These are phyloP conservation scores for Pseudochromis fuscus DNA, from an alignment of 2,797 vertebrate species.

Conservation along the genomic window DNA sequence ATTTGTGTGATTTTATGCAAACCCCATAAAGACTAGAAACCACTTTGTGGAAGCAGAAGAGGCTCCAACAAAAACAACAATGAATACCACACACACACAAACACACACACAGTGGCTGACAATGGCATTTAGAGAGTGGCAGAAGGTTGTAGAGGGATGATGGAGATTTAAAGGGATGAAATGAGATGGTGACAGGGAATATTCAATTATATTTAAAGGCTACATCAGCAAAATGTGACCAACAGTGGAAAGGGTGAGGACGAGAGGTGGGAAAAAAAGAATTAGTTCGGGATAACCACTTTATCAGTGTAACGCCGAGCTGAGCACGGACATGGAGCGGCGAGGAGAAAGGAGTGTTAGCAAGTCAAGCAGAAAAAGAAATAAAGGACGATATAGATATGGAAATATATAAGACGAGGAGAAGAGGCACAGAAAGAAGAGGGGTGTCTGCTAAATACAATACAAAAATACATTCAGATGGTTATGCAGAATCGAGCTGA, in stretches of 20 bases:
- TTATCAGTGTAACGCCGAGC: constrained; percentile 25
- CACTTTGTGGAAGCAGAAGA: background rate
- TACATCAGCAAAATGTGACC: constrained; percentile 44
- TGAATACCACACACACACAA: background rate
- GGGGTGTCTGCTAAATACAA: background rate
- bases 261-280: background rate
- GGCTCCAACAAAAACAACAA: background rate
- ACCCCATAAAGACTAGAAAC: background rate
- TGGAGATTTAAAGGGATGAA: constrained; percentile 40
- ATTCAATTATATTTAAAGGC: constrained; percentile 48
- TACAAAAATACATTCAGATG: background rate
- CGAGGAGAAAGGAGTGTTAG: background rate
- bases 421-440: background rate
- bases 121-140: constrained; percentile 35
- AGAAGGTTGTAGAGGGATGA: constrained; percentile 18
- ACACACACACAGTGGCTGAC: background rate
- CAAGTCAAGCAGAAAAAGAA: background rate
- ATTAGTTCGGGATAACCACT: constrained; percentile 25
- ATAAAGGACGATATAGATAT: background rate
- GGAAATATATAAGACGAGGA: background rate
- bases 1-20: background rate
- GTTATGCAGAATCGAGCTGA: background rate
- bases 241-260: constrained; percentile 22
- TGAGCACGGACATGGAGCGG: constrained; percentile 28
- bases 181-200: constrained; percentile 18